These are phyloP conservation scores for Trissonchulus latispiculum DNA, from an alignment of 2,888 invertebrate species.

Conservation along the genomic window DNA sequence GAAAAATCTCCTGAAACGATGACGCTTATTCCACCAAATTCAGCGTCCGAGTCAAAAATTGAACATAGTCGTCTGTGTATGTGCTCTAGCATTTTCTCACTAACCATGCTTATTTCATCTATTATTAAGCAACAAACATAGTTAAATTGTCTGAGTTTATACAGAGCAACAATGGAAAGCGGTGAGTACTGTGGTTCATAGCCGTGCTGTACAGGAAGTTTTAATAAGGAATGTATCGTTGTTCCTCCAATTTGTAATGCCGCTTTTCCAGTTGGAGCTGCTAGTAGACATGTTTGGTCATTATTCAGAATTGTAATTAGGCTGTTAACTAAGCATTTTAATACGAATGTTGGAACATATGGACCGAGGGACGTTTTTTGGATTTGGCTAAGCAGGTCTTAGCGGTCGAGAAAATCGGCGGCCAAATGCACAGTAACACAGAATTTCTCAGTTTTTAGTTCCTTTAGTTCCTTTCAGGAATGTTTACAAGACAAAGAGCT, in stretches of 20 bases:
- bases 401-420: no score
- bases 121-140: neutral
- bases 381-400: no score
- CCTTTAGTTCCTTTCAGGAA: no score
- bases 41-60: neutral
- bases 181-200: neutral
- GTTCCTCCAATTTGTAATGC: neutral
- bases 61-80: neutral
- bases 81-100: neutral
- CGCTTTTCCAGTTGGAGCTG: constrained; percentile 1
- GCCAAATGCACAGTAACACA: no score
- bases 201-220: neutral
- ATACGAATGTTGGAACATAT: neutral
- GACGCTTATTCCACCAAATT: neutral
- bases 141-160: neutral
- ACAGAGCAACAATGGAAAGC: neutral
- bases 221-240: neutral
- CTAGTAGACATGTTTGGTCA: neutral
- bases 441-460: no score
- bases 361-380: no score
- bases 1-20: neutral
- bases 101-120: constrained; percentile 8
- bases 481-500: no score
- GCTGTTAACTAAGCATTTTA: neutral
- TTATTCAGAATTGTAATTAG: neutral